Base-by-base conservation (phyloP, 2,113 vertebrate species). In the Oxyruncus cristatus region DNA sequence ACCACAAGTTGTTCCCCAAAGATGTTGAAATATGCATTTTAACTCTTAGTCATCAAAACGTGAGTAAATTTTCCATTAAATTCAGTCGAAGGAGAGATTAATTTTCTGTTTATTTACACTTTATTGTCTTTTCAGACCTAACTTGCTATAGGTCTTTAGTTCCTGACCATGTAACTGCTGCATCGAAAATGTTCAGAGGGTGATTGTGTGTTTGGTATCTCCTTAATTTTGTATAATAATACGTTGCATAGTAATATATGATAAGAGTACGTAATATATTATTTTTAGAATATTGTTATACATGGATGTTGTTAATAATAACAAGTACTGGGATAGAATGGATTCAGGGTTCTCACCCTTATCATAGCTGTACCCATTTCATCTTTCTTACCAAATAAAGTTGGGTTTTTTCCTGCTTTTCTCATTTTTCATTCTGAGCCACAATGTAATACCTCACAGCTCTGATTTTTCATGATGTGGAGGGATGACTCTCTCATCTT, bases 11-110 rank as follows among this genome's bases (percentile, higher is more conserved):
- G 23, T 33, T 99, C 44, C 99, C 99, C 12, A 96, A 97, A 92
- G 98, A 98, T 89, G 92, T 97, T 46, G 98, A 99, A 83, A 90
- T 98, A n/a, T 99, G 98, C 42, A 50, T 98, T 65, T 97, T 95
- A 21, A 65, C 97, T n/a, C 96, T 89, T 84, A 98, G 72, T 91
- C 98, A 97, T 66, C 95, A 97, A 95, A 74, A 49, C 8, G 97
- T 98, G 90, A 97, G 97, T 97, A 86, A n/a, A 75, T 58, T 89
- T 91, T 59, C 33, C 33, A 26, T 73, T 83, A 52, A 41, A 53
- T 47, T 92, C 26, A 66, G 13, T 58, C 84, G 46, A 26, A 63
- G 32, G 37, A 65, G 39, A 41, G 5, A 17, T 78, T 56, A 0
- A 6, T 83, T 70, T 22, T 15, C 20, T 42, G 9, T 42, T 75